Base-by-base conservation (phyloP, 2,797 vertebrate species). In the Petrocephalus schoutedeni region DNA sequence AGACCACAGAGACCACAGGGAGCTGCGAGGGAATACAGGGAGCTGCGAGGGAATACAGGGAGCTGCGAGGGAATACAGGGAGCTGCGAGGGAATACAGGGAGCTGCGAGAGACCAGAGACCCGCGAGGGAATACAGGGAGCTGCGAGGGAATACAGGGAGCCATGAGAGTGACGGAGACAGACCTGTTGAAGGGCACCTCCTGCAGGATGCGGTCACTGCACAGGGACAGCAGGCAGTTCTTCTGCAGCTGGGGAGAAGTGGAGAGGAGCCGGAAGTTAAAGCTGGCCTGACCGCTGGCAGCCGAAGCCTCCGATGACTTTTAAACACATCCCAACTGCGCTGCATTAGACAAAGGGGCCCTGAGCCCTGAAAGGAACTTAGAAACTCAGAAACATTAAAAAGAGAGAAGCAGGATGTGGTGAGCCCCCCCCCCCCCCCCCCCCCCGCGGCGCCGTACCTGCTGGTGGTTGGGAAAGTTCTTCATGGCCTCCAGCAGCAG, bases 161-260 rank as follows among this genome's bases (percentile, higher is more conserved):
- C 41, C 41, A 4, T 4, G 41, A 45, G 41, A 45, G 41, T 51
- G 19, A 67, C 19, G 19, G 0, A 14, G 58, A 88, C 94, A 92
- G 92, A 96, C 98, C 98, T 98, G 96, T 99, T 99, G 94, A 99
- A 99, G 7, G 98, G 98, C 91, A 99, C 98, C 92, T 99, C 98
- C 89, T 99, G 98, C 91, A 99, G 95, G 90, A 99, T 99, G 89
- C 98, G 96, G 91, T 99, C 98, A 90, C 98, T 99, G 95, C 98
- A 99, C 74, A 99, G 96, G 89, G 98, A 99, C 91, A 99, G 96
- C 85, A 99, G 96, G 91, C 98, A 99, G 91, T 99, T 99, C 93
- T 99, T 99, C 93, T 99, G 98, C 93, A 99, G 94, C 98, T 99
- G 56, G 2, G 67, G 89, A 90, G 89, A 90, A 53, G 67, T 8